These are phyloP conservation scores for Orthochromis indermauri DNA, from an alignment of 2,113 vertebrate species.

Conservation along the genomic window DNA sequence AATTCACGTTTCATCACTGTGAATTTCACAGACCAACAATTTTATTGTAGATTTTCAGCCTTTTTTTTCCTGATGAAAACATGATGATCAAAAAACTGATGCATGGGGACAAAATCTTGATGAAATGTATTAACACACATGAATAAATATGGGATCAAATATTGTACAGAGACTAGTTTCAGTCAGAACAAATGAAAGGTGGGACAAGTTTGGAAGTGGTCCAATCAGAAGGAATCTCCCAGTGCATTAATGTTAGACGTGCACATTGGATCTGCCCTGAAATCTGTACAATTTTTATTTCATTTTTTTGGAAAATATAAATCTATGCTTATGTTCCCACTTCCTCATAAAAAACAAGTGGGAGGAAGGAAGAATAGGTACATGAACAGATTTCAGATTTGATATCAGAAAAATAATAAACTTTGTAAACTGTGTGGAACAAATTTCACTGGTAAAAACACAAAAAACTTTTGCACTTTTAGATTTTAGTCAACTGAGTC, in stretches of 20 bases:
- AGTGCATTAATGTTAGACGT: not conserved
- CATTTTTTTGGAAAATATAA: not conserved
- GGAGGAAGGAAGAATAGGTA: not conserved
- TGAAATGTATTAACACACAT: not conserved
- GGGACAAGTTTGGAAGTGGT: not conserved
- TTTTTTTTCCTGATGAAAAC: not conserved
- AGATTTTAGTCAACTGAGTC: not conserved
- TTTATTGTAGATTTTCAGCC: not conserved
- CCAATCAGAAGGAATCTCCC: not conserved
- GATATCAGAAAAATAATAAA: not conserved
- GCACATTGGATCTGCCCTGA: not conserved
- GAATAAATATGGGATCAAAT: not conserved
- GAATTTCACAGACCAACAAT: not conserved
- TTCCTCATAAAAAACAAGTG: not conserved
- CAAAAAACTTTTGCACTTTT: not conserved
- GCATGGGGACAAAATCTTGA: not conserved
- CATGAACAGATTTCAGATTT: not conserved
- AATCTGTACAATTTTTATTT: not conserved
- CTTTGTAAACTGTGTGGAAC: not conserved
- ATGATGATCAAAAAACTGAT: not conserved
- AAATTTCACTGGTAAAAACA: not conserved
- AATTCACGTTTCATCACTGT: not conserved
- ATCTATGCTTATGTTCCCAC: not conserved
- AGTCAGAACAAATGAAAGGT: not conserved
- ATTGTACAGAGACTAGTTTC: not conserved